Evolutionary conservation across 2,888 invertebrate species (phyloP).

Genomic region (Mystacides longicornis): DNA sequence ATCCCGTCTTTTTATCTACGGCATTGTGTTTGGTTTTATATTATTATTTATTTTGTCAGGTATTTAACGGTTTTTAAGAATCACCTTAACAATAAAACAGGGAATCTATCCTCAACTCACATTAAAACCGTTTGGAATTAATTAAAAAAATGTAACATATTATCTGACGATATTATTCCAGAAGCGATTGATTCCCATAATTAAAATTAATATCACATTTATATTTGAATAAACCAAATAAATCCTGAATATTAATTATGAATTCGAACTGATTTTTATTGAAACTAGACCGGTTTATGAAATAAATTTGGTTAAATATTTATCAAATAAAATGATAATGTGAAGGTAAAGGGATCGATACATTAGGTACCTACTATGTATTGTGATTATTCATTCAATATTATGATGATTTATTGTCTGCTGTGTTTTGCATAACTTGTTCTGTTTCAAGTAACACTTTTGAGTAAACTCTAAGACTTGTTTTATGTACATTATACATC

Average conservation of each 20-base stretch:
- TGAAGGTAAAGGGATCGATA: constrained; percentile 6
- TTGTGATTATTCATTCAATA: not conserved
- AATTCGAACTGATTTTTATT: constrained; percentile 10
- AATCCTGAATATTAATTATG: not conserved
- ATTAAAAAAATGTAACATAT: constrained; percentile 9
- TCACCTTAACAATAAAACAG: constrained; percentile 1
- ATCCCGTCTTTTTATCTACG: constrained; percentile 21
- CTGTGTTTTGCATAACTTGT: not conserved
- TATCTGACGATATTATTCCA: not conserved
- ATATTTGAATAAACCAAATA: constrained; percentile 8
- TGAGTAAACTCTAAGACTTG: not conserved
- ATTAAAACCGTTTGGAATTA: constrained; percentile 11
- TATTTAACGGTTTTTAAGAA: constrained; percentile 25
- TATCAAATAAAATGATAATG: constrained; percentile 15
- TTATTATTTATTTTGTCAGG: constrained; percentile 23
- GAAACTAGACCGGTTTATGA: constrained; percentile 15
- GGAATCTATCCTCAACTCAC: not conserved
- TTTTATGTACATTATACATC: too few relatives aligned
- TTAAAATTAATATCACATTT: constrained; percentile 6
- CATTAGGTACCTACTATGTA: too few relatives aligned
- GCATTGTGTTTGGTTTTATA: constrained; percentile 11
- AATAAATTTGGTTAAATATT: not conserved
- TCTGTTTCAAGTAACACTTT: not conserved
- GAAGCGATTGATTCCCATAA: constrained; percentile 12
- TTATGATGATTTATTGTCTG: not conserved